Percentiles rank a stretch among this genome's conserved stretches.
phyloP scores from a whole-genome alignment of 2,797 vertebrate genomes.

The Eospalax fontanierii region DNA sequence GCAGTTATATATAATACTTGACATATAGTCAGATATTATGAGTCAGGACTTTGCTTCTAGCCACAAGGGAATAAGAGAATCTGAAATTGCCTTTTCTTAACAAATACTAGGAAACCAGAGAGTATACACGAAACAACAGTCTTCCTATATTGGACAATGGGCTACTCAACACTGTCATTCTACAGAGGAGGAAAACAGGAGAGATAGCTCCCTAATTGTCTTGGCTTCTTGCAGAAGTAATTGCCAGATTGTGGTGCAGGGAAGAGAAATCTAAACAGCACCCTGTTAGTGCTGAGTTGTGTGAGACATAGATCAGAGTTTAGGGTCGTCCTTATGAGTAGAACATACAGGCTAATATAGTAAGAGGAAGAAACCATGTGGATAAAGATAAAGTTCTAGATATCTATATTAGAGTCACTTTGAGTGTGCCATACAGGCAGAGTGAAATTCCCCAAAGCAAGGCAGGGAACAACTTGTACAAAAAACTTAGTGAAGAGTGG shows the following conservation, averaged over 20 bases:
- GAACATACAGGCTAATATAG: not conserved
- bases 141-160: not conserved
- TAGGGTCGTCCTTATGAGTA: not conserved
- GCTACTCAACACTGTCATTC: not conserved
- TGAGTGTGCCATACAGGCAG: not conserved
- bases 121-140: slow-evolving; percentile 30
- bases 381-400: not conserved
- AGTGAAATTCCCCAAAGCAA: not conserved
- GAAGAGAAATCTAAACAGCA: slow-evolving; percentile 5
- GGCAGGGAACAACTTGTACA: not conserved
- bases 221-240: slow-evolving; percentile 59
- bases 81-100: slow-evolving; percentile 44
- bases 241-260: not conserved
- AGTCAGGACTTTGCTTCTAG: slow-evolving; percentile 52
- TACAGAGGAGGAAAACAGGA: slow-evolving; percentile 38
- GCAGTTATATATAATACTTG: slow-evolving; percentile 38
- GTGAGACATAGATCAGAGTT: not conserved
- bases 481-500: not conserved
- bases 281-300: not conserved
- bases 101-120: slow-evolving; percentile 60
- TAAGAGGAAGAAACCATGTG: not conserved
- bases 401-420: not conserved
- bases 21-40: slow-evolving; percentile 21
- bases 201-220: not conserved
- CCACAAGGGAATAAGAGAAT: slow-evolving; percentile 15